Percentiles rank a stretch among this genome's conserved stretches.
phyloP scores from a whole-genome alignment of 2,888 invertebrate species.

The Andrena fulva region DNA sequence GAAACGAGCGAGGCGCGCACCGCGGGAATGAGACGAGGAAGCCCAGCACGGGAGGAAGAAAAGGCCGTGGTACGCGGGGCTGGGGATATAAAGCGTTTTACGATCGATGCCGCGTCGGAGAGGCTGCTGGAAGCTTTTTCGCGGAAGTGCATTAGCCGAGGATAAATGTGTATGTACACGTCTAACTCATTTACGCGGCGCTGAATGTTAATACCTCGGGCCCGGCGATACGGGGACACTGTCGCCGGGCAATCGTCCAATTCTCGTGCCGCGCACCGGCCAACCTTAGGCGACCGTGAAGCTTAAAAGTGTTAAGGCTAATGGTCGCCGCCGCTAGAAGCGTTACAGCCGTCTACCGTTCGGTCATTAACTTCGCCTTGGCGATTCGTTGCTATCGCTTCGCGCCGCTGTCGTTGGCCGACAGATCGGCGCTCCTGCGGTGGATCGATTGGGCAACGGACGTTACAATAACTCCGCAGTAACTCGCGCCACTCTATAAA shows the following conservation, averaged over 20 bases:
- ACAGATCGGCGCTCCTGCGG: slow-evolving; percentile 28
- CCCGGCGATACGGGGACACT: slow-evolving; percentile 50
- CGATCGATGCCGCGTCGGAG: slow-evolving; percentile 23
- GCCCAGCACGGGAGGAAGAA: neutral
- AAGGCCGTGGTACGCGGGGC: slow-evolving; percentile 16
- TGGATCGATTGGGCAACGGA: neutral
- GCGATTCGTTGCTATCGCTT: slow-evolving; percentile 10
- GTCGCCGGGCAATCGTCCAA: slow-evolving; percentile 68
- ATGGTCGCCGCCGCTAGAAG: slow-evolving; percentile 48
- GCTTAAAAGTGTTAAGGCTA: slow-evolving; percentile 69
- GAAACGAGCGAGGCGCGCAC: neutral
- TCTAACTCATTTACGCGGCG: slow-evolving; percentile 49
- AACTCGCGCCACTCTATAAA: neutral
- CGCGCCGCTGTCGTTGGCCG: slow-evolving; percentile 24
- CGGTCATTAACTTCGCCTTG: slow-evolving; percentile 57
- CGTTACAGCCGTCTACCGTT: slow-evolving; percentile 38
- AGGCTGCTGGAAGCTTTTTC: slow-evolving; percentile 27
- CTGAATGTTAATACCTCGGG: slow-evolving; percentile 56
- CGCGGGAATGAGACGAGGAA: neutral
- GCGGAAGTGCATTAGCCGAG: slow-evolving; percentile 54
- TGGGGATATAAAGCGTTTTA: slow-evolving; percentile 16
- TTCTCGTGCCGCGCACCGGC: slow-evolving; percentile 51
- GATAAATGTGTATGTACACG: slow-evolving; percentile 49
- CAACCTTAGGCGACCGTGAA: slow-evolving; percentile 50
- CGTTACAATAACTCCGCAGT: neutral